Evolutionary conservation across 1,140 invertebrate genomes (phyloP).

Genomic region (Melanaphis sacchari): DNA sequence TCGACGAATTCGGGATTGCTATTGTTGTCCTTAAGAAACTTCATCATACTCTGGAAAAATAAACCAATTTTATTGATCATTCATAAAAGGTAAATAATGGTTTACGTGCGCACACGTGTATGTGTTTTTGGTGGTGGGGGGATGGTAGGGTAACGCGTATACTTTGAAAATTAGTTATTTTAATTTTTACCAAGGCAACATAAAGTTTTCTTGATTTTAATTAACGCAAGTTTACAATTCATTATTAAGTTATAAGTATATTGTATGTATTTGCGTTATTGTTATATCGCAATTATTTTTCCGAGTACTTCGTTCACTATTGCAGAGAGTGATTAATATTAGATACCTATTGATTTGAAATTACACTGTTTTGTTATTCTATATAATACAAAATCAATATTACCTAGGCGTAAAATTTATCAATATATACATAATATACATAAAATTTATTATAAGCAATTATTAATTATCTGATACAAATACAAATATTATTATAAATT

Average conservation of each 20-base stretch:
- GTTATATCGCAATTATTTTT: no score
- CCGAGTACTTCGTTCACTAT: no score
- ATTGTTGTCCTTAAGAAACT: conserved; percentile 68
- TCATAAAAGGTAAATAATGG: not conserved
- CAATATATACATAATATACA: not conserved
- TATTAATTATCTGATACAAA: not conserved
- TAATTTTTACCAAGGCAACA: no score
- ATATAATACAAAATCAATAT: not conserved
- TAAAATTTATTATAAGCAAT: no score
- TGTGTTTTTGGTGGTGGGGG: no score
- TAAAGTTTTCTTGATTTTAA: no score
- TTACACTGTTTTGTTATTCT: not conserved
- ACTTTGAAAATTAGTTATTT: no score
- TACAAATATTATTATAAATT: not conserved
- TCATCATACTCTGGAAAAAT: conserved; percentile 69
- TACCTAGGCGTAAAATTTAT: not conserved
- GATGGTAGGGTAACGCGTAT: no score
- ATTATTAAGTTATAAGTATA: no score
- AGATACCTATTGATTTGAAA: not conserved
- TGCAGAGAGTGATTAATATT: not conserved
- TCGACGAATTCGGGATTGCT: conserved; percentile 73
- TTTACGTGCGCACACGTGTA: not conserved
- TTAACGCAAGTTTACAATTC: no score
- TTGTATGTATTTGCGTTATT: no score
- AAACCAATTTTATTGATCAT: not conserved